phyloP scores from a whole-genome alignment of 1,140 invertebrate species.

The Lepidurus packardi region DNA sequence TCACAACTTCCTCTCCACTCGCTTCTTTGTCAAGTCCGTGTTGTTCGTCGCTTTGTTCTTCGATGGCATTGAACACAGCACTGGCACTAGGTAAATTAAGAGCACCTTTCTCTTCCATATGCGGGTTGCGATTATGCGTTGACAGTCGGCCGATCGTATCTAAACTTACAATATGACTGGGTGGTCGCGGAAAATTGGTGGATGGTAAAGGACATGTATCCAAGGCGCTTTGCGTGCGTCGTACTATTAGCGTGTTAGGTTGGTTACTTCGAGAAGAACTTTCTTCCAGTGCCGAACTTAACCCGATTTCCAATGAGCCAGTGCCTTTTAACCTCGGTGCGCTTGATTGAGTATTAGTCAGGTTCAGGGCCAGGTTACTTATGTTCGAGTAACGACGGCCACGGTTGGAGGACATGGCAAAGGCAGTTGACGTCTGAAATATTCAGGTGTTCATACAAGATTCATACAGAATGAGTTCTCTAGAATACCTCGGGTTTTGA shows the following conservation, averaged over 20 bases:
- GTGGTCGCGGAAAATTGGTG: constrained; percentile 30
- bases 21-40: constrained; percentile 44
- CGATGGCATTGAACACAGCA: constrained; percentile 75
- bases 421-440: constrained; percentile 25
- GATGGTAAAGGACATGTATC: constrained; percentile 38
- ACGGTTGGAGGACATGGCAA: constrained; percentile 24
- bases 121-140: constrained; percentile 21
- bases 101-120: constrained; percentile 22
- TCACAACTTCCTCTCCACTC: constrained; percentile 43
- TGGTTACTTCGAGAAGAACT: constrained; percentile 32
- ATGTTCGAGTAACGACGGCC: constrained; percentile 39
- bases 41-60: constrained; percentile 73
- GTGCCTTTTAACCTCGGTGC: constrained; percentile 39
- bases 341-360: constrained; percentile 35
- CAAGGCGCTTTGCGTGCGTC: constrained; percentile 44
- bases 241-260: constrained; percentile 35
- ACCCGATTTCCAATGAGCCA: constrained; percentile 41
- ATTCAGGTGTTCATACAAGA: background rate
- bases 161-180: constrained; percentile 42
- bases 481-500: background rate
- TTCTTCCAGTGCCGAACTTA: constrained; percentile 38
- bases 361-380: constrained; percentile 38
- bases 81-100: constrained; percentile 45
- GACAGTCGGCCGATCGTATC: constrained; percentile 39
- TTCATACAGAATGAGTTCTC: no score